Conservation (phyloP, 2,113 vertebrate genomes). For the Pimephales promelas region DNA sequence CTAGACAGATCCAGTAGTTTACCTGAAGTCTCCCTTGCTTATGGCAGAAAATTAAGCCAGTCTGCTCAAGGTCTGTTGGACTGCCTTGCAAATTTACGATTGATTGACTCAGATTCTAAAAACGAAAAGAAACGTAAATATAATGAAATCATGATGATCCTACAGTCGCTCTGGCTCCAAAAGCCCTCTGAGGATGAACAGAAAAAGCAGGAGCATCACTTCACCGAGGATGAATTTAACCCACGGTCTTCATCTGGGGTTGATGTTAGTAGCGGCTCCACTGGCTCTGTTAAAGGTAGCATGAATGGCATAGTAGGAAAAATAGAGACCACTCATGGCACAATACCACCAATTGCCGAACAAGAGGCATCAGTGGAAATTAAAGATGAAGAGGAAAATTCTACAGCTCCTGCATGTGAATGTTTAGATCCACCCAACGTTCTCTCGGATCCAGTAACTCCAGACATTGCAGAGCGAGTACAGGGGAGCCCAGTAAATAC, state of each 20-base stretch:
- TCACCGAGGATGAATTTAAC: slow-evolving; percentile 74
- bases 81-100: slow-evolving; percentile 84
- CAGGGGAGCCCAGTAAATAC: slow-evolving; percentile 50
- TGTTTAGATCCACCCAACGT: slow-evolving; percentile 48
- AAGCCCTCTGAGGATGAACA: slow-evolving; percentile 62
- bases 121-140: slow-evolving; percentile 72
- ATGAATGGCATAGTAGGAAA: slow-evolving; percentile 63
- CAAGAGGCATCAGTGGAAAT: slow-evolving; percentile 6
- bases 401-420: slow-evolving; percentile 25
- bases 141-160: slow-evolving; percentile 81
- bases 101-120: slow-evolving; percentile 79
- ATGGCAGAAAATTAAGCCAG: slow-evolving; percentile 83
- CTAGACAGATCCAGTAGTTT: slow-evolving; percentile 87
- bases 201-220: slow-evolving; percentile 52
- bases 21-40: slow-evolving; percentile 84
- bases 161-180: slow-evolving; percentile 85
- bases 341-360: slow-evolving; percentile 29
- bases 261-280: slow-evolving; percentile 87
- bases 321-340: slow-evolving; percentile 27
- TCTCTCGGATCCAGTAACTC: slow-evolving; percentile 50
- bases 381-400: slow-evolving; percentile 50
- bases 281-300: slow-evolving; percentile 83
- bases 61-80: slow-evolving; percentile 83
- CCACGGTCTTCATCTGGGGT: slow-evolving; percentile 90
- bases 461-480: slow-evolving; percentile 57